phyloP scores from a whole-genome alignment of 2,113 vertebrate genomes.

The Drymodes brunneopygia region DNA sequence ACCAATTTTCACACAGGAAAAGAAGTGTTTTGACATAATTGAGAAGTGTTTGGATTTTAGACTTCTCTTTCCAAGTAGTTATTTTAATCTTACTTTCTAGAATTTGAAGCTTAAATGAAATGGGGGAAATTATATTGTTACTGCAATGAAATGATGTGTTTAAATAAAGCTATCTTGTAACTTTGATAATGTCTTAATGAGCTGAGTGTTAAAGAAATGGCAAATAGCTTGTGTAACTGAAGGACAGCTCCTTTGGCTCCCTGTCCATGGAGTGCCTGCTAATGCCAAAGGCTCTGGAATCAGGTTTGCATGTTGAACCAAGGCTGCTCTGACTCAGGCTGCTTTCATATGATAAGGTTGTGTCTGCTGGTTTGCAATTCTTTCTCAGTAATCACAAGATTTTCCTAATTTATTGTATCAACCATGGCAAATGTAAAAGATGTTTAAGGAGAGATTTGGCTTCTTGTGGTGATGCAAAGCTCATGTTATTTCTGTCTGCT shows the following conservation, averaged over 20 bases:
- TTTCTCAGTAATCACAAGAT: neutral
- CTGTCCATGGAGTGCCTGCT: neutral
- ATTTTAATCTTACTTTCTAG: neutral
- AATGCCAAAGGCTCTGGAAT: neutral
- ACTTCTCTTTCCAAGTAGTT: neutral
- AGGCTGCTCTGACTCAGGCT: neutral
- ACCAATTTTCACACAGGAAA: neutral
- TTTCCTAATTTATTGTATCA: neutral
- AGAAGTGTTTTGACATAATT: neutral
- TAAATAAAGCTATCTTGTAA: neutral
- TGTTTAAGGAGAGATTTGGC: neutral
- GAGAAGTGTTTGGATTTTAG: neutral
- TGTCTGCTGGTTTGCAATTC: neutral
- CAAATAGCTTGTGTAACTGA: neutral
- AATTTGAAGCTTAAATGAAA: neutral
- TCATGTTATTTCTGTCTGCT: neutral
- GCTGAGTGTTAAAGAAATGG: neutral
- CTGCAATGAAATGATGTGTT: neutral
- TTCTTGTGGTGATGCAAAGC: neutral
- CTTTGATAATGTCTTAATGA: neutral
- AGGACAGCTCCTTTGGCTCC: neutral
- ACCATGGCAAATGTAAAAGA: neutral
- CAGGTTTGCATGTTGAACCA: neutral
- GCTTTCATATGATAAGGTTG: neutral
- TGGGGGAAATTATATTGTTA: accelerated